Evolutionary conservation across 2,113 vertebrate species (phyloP), one percentile per base, ranked within the genome.

Genomic region (Larimichthys crocea): DNA sequence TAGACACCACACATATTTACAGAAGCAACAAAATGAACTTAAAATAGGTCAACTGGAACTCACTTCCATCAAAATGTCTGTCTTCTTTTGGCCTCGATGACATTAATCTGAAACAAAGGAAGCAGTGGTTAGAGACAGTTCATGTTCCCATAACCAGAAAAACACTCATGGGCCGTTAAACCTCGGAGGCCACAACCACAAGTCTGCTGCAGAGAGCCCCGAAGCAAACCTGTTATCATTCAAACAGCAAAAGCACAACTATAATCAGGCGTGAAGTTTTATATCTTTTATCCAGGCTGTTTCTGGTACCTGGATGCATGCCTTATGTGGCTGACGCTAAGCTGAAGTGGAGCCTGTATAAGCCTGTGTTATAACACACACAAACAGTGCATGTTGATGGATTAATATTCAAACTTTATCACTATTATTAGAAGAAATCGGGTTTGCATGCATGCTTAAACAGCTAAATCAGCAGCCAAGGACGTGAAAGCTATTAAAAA

Each of bases 71-170:
- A 97, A 76, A 63, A 98, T 94, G 85, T 98, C 97, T 4, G 96
- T 97, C 84, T 97, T 97, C 94, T 96, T 97, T 96, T 97, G 77
- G 96, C 96, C 74, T 97, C 96, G 16, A 97, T 96, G 79, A 97
- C 96, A 24, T 97, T 98, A 76, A 98, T 96, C 97, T 97, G 86
- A 42, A 91, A 91, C n/a, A 59, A 61, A 67, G 16, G 56, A 63
- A 40, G 64, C 40, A 7, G 76, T 3, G 73, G 71, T 87, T 85
- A 73, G 26, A 76, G 42, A 70, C 24, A 20, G 7, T 16, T 53
- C 1, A 44, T 66, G 40, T 62, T 81, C 85, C 56, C 44, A 56
- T 40, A 62, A 76, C 56, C 42, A 75, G 53, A 76, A 48, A 72
- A 76, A 57, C 35, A 40, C 19, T 67, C 60, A 26, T 26, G 31